Percentiles rank a stretch among this genome's conserved stretches.
phyloP scores from a whole-genome alignment of 2,888 invertebrate species.

The Tinea pellionella region DNA sequence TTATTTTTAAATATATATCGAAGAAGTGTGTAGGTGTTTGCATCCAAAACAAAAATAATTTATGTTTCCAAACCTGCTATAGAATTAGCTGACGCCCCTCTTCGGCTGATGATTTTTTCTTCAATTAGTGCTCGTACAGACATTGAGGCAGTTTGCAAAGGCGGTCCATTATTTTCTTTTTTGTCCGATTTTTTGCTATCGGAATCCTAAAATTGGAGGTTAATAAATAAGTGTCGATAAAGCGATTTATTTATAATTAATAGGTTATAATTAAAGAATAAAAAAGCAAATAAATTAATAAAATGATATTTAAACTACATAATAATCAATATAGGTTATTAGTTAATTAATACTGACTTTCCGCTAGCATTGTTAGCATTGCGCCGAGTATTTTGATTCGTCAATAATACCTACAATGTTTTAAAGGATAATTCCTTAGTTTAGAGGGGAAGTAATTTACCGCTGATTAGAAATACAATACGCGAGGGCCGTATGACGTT shows the following conservation, averaged over 20 bases:
- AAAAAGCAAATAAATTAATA: not conserved
- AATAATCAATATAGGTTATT: not conserved
- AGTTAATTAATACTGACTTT: not conserved
- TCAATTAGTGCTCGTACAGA: conserved; percentile 91
- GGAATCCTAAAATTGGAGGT: conserved; percentile 70
- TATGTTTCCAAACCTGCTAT: conserved; percentile 21
- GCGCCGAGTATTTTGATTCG: not conserved
- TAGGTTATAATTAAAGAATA: not conserved
- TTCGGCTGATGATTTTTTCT: conserved; percentile 92
- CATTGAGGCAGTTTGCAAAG: conserved; percentile 91
- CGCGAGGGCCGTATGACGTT: too few species aligned
- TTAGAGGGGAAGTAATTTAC: too few species aligned
- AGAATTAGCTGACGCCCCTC: conserved; percentile 65
- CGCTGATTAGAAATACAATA: too few species aligned
- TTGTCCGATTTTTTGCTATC: conserved; percentile 89
- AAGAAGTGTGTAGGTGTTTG: too few species aligned
- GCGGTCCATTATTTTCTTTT: conserved; percentile 84
- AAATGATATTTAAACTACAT: not conserved
- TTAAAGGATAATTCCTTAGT: too few species aligned
- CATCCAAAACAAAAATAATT: too few species aligned
- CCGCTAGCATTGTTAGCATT: not conserved
- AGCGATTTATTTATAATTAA: not conserved
- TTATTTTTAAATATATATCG: too few species aligned
- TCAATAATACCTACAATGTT: too few species aligned
- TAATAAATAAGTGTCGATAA: conserved; percentile 14